Percentiles rank a stretch among this genome's conserved stretches.
These are phyloP conservation scores for Saimiri boliviensis DNA, from an alignment of 2,113 vertebrate species.

Conservation along the genomic window DNA sequence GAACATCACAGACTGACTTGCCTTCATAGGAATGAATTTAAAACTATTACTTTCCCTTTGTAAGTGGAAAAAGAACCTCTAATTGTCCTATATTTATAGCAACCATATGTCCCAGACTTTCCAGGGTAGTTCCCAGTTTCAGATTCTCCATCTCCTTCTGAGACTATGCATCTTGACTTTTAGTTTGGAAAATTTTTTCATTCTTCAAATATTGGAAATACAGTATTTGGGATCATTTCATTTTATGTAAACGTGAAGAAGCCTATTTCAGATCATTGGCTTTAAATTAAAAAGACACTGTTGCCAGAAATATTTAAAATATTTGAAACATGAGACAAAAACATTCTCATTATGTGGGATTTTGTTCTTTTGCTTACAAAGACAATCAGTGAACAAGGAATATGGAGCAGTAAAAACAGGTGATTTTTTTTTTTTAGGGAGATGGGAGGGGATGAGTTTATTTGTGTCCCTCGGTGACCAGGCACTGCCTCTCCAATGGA, in stretches of 20 bases:
- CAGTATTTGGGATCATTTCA: not conserved
- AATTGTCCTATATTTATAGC: slow-evolving; percentile 49
- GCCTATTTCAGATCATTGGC: not conserved
- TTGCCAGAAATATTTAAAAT: not conserved
- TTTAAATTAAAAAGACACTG: not conserved
- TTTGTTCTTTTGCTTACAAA: not conserved
- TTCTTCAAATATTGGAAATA: not conserved
- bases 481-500: not conserved
- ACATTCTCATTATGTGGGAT: not conserved
- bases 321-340: not conserved
- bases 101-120: slow-evolving; percentile 47
- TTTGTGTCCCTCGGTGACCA: not conserved
- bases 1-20: slow-evolving; percentile 68
- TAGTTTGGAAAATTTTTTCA: slow-evolving; percentile 40
- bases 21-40: slow-evolving; percentile 53
- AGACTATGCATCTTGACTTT: not conserved
- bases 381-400: not conserved
- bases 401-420: not conserved
- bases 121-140: slow-evolving; percentile 32
- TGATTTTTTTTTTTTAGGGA: no score
- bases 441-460: not conserved
- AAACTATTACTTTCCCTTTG: slow-evolving; percentile 45
- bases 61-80: slow-evolving; percentile 66
- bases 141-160: not conserved
- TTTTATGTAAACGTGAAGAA: slow-evolving; percentile 36